A percentile compares a stretch with the other conserved stretches of the same genome.
Conservation (phyloP, 2,888 invertebrate species). For the Parthenolecanium corni region DNA sequence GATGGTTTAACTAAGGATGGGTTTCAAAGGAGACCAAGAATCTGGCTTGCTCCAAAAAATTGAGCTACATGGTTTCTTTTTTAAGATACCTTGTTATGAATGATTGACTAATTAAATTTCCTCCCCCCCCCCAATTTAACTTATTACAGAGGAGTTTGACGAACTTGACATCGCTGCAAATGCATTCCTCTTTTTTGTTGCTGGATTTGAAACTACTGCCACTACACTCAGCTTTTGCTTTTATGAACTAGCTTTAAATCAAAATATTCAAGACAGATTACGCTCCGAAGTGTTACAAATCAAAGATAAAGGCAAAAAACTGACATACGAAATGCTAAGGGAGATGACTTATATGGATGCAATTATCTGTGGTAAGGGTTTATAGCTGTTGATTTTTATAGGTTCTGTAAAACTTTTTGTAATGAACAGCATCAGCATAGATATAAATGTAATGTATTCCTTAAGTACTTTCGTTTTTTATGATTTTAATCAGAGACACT, state of each 20-base stretch:
- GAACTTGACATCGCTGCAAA: constrained; percentile 40
- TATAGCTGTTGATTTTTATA: no score
- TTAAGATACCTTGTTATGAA: no score
- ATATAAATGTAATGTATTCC: no score
- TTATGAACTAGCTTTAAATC: constrained; percentile 43
- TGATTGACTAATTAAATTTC: no score
- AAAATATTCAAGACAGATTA: constrained; percentile 40
- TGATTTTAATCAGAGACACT: constrained; percentile 22
- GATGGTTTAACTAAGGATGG: no score
- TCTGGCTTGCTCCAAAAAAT: no score
- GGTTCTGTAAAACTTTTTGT: no score
- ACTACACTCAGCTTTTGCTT: constrained; percentile 42
- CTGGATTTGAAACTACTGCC: constrained; percentile 46
- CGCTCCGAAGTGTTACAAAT: constrained; percentile 40
- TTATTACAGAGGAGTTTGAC: constrained; percentile 31
- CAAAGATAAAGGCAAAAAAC: constrained; percentile 37
- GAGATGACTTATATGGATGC: constrained; percentile 44
- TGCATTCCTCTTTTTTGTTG: constrained; percentile 44
- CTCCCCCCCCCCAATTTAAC: no score
- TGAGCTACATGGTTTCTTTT: no score
- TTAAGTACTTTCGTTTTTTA: no score
- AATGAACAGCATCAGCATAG: no score
- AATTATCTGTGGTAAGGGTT: constrained; percentile 40
- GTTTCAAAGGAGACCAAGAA: no score
- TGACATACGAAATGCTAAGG: constrained; percentile 42